Evolutionary conservation across 2,888 invertebrate genomes (phyloP), one percentile per base, ranked within the genome.

Genomic region (Crepidodera aurea): DNA sequence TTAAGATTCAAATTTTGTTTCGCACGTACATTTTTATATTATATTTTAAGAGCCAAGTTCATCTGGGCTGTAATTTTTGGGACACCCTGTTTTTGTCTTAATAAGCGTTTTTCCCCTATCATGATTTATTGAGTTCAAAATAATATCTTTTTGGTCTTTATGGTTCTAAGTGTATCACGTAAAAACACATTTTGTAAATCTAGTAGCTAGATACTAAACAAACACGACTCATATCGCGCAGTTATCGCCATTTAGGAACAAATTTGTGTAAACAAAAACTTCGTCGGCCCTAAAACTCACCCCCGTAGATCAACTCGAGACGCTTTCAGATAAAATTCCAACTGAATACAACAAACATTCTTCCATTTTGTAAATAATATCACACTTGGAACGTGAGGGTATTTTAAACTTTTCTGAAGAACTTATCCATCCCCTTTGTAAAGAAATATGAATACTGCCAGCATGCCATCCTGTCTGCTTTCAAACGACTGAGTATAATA

Each of bases 371-470:
- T 71, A 72, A 71, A 73, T 71, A 73, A 72, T 71, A 70, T 72
- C 70, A 69, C 66, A 65, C 48, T 48, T 55, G 55, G 65, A 62
- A 73, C 71, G 72, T 73, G 72, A 74, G 71, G 71, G 73, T 69
- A 73, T 71, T 67, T 60, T 68, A 57, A 68, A 63, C 69, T 60
- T 62, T 62, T 67, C 67, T 59, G 48, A 68, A 60, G 69, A 68
- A 67, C 70, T 67, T 69, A 73, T 73, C 73, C 73, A 70, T 72
- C 67, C 68, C 69, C 68, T 68, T 72, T 70, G 63, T 69, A 66
- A 70, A 72, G 64, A 46, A 57, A 57, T 51, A 61, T 69, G 67
- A 67, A 69, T 71, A 64, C 64, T 60, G 56, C 61, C 62, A 61
- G 66, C 68, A 57, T 54, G 54, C 59, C 63, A 61, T 66, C 61